A percentile compares a stretch with the other conserved stretches of the same genome.
Conservation (phyloP, 2,797 vertebrate species). For the Anas capensis region DNA sequence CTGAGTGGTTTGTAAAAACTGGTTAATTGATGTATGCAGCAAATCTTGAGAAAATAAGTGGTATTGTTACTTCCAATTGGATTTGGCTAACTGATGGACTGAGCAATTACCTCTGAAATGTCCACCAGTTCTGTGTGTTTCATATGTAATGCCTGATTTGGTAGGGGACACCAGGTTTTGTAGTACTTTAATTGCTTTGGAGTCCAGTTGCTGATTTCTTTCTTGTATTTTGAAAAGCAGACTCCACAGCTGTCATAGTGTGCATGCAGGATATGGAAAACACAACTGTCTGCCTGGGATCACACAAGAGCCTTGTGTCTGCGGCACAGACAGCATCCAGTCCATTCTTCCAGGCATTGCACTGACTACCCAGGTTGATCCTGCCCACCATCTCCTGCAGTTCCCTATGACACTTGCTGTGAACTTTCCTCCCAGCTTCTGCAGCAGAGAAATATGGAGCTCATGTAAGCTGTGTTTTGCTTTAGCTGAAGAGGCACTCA, state of each 20-base stretch:
- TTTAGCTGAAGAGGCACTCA: not conserved
- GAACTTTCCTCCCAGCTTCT: fast-evolving
- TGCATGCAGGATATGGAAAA: not conserved
- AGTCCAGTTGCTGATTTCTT: not conserved
- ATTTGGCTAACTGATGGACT: not conserved
- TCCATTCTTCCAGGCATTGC: not conserved
- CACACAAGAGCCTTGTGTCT: not conserved
- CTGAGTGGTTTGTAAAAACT: not conserved
- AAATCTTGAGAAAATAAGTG: not conserved
- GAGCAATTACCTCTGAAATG: conserved; percentile 16
- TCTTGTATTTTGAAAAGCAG: not conserved
- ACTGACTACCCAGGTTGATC: not conserved
- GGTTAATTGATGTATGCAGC: not conserved
- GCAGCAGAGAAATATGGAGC: not conserved
- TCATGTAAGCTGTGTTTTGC: not conserved
- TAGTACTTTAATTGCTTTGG: not conserved
- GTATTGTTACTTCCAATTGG: not conserved
- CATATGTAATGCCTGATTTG: not conserved
- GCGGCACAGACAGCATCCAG: not conserved
- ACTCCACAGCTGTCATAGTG: not conserved
- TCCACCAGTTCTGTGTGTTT: not conserved
- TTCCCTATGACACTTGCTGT: not conserved
- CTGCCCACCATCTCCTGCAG: fast-evolving
- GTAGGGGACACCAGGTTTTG: not conserved
- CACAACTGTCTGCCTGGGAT: not conserved